phyloP scores from a whole-genome alignment of 2,113 vertebrate species.

The Tylochromis polylepis region DNA sequence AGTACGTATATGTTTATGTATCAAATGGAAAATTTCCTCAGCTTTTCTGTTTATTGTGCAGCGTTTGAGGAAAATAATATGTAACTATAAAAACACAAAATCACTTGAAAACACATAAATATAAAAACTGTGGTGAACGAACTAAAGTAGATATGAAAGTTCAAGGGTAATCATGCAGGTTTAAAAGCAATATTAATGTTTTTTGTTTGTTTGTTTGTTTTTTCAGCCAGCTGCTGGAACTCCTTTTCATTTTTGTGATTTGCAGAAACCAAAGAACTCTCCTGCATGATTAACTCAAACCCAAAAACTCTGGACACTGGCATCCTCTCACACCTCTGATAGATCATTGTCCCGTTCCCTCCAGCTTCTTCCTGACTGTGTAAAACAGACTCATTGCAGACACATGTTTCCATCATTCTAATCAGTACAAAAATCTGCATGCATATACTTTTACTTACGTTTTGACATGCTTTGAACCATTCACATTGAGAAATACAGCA shows the following conservation, averaged over 20 bases:
- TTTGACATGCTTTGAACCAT: not conserved
- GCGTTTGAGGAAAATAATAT: not conserved
- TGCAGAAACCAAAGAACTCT: not conserved
- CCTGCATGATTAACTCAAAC: not conserved
- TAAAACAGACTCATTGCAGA: not conserved
- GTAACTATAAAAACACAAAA: not conserved
- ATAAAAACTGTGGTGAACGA: not conserved
- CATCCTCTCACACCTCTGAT: not conserved
- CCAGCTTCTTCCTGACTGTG: not conserved
- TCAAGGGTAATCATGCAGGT: not conserved
- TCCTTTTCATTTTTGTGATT: not conserved
- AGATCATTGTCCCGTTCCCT: not conserved
- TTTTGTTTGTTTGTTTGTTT: not conserved
- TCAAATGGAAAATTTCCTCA: not conserved
- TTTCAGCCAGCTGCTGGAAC: not conserved
- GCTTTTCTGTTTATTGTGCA: not conserved
- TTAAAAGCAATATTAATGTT: not conserved
- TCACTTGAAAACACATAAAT: not conserved
- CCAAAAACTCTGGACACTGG: not conserved
- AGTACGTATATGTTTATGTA: not conserved
- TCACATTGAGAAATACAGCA: not conserved
- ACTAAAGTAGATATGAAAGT: fast-evolving
- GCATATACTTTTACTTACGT: not conserved
- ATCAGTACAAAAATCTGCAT: not conserved
- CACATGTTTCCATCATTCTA: not conserved